Base-by-base conservation (phyloP, 2,888 invertebrate genomes). In the Margaritifera margaritifera region DNA sequence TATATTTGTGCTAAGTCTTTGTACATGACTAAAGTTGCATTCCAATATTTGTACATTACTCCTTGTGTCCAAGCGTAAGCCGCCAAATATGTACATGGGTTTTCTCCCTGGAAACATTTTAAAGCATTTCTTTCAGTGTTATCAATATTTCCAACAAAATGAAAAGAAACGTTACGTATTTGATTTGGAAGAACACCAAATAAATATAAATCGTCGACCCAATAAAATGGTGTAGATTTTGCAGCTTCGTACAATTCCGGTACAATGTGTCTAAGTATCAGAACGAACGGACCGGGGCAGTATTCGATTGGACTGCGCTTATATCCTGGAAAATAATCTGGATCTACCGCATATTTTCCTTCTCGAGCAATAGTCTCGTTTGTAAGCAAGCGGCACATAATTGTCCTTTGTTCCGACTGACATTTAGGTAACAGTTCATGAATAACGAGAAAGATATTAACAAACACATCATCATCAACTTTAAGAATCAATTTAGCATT, bases 381-480 rank as follows among this genome's bases (percentile, higher is more conserved):
- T 4, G 3, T 27, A 2, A 27, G 2, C 3, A 27, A 27, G 27
- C 27, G 27, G 4, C 27, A 27, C 2, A 4, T 4, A 27, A 27
- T 27, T 4, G 4, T 27, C 4, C 27, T 27, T 27, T 27, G 4
- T 27, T 27, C 27, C 27, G 3, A 4, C 4, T 27, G 27, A 27
- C 4, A 27, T 4, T 4, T n/a, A 24, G 22, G 79, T 42, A 77
- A 71, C 25, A 75, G 61, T 4, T 74, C 64, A 19, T 74, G 61
- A 25, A 77, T 31, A 19, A 83, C 27, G 20, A 68, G 68, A 31
- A 80, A 81, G 1, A 80, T 74, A 66, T 84, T 79, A 15, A 84
- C 63, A 62, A 80, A 83, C 61, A 81, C 71, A 61, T 84, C 82
- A 57, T 84, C 84, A 42, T 84, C 84, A 11, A 75, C 72, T 68